Base-by-base conservation (phyloP, 2,113 vertebrate species). In the Alectura lathami region DNA sequence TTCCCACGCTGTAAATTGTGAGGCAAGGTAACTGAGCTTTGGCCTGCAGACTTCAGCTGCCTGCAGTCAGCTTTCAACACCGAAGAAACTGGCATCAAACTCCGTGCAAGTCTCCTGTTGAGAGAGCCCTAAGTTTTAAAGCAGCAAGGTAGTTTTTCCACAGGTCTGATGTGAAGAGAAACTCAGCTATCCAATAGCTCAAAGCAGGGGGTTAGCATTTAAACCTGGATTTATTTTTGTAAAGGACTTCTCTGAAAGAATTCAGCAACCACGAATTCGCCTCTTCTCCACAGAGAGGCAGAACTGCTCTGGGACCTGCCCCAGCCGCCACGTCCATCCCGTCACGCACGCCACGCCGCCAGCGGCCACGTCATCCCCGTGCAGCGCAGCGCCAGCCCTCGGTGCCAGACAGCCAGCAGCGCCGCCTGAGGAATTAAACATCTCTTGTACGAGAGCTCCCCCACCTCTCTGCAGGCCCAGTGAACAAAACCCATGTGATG, bases 241-340 rank as follows among this genome's bases (percentile, higher is more conserved):
- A 45, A 36, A 80, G 13, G 22, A 66, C 50, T 74, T 45, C 68
- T 68, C 40, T 30, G 2, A 13, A 57, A 72, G 67, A 69, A 78
- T n/a, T n/a, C n/a, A n/a, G n/a, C n/a, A n/a, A n/a, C n/a, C 36
- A 86, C 54, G 69, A 93, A 68, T 91, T 88, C 88, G 17, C 16
- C 13, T 59, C 47, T 72, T 91, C 54, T 96, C 90, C 94, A 78
- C 64, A 1, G 7, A 91, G 94, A 70, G 92, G 83, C 90, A 95
- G 94, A 73, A 74, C 59, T 93, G 86, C 68, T 86, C 86, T 47
- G 64, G 47, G 64, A 73, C 48, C 54, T 74, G 59, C 50, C 47
- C 53, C 3, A 26, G 60, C 42, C 59, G 74, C 79, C 90, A 91
- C 10, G 1, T 60, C 53, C 82, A 73, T 48, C 67, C 70, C 72